Evolutionary conservation across 1,140 invertebrate species (phyloP), one percentile per base, ranked within the genome.

Genomic region (Neuroterus valhalla): DNA sequence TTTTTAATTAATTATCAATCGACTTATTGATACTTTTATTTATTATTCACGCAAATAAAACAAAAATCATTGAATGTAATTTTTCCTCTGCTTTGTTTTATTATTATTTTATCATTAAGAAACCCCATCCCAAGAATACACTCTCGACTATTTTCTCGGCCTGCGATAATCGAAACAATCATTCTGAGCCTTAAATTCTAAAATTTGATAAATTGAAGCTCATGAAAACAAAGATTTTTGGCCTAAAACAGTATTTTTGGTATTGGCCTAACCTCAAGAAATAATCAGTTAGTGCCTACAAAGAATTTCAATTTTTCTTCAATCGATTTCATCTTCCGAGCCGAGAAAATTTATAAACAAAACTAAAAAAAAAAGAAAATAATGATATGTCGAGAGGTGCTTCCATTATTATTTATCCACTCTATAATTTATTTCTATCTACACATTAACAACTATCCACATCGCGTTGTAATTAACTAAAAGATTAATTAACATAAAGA

Each of bases 1-100:
- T 86, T 89, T 88, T 89, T 88, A 86, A 86, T 88, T 88, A 81
- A 86, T 86, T 85, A 82, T 81, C 77, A 72, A 82, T 86, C 82
- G 80, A 88, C 77, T 82, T 85, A 87, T 84, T 84, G 84, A 88
- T 89, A 87, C 89, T 88, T 85, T 88, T 88, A 89, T 89, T 88
- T 88, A 87, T 88, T 89, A 89, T 86, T 88, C 85, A 87, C 82
- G 82, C 85, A 80, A 89, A 89, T 89, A 89, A 90, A 88, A 80
- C 52, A 84, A 77, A 76, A 85, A 83, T 86, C 74, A 77, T 78
- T 83, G 69, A 81, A 89, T 75, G 85, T 84, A 73, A 69, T 79
- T 62, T 62, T 62, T 62, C 31, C 26, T 62, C 31, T 4, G 12
- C 31, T 62, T 62, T 31, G 26, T 62, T 62, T 12, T 26, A 23